Evolutionary conservation across 2,888 invertebrate genomes (phyloP).

Genomic region (Drosophila ezoana): DNA sequence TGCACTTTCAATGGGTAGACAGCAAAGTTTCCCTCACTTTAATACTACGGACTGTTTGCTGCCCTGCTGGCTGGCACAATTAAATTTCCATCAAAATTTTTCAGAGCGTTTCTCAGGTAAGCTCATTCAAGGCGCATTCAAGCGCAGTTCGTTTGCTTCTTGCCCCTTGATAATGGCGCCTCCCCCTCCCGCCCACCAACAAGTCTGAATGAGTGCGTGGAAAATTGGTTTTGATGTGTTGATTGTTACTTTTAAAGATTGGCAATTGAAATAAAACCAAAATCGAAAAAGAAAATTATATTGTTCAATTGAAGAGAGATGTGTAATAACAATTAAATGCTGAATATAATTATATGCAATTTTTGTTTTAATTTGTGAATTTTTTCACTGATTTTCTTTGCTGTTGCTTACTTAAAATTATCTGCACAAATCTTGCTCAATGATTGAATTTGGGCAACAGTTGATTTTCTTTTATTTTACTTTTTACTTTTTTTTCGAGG

Average conservation of each 20-base stretch:
- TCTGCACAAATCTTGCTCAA: conserved; percentile 9
- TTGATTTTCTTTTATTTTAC: conserved; percentile 27
- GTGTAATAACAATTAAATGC: conserved; percentile 73
- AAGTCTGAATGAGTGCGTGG: conserved; percentile 18
- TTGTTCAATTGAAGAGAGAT: conserved; percentile 22
- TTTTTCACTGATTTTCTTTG: conserved; percentile 52
- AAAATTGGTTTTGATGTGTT: conserved; percentile 2
- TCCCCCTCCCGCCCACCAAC: not conserved
- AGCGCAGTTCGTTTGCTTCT: conserved; percentile 31
- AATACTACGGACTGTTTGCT: conserved; percentile 47
- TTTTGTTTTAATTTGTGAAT: conserved; percentile 56
- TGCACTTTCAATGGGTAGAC: not conserved
- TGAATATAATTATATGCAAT: conserved; percentile 82
- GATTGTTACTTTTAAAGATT: not conserved
- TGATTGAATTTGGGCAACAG: conserved; percentile 19
- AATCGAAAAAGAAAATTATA: conserved; percentile 2
- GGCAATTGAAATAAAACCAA: conserved; percentile 1
- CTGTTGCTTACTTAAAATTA: conserved; percentile 47
- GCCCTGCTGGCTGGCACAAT: conserved; percentile 43
- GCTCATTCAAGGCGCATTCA: conserved; percentile 37
- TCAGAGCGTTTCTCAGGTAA: conserved; percentile 66
- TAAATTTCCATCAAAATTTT: conserved; percentile 51
- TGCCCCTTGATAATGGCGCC: not conserved
- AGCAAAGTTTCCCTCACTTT: conserved; percentile 61
- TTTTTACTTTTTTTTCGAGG: conserved; percentile 21